Evolutionary conservation across 2,888 invertebrate genomes (phyloP), one percentile per base, ranked within the genome.

Genomic region (Papilio protenor): DNA sequence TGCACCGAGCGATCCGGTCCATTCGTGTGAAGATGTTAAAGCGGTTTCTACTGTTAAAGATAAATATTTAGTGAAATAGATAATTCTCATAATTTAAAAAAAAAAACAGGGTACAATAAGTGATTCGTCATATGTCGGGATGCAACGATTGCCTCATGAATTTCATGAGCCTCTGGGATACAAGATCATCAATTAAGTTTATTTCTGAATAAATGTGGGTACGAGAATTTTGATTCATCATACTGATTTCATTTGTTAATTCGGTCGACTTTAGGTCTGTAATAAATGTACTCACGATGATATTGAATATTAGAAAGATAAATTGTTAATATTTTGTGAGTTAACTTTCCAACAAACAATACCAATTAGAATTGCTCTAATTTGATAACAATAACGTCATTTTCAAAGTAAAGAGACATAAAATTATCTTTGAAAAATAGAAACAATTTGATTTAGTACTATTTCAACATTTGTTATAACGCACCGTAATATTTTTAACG

Each of bases 161-260:
- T 73, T 74, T 77, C 74, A 77, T 75, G 70, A 77, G 77, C 59
- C 61, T 10, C 71, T 71, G 52, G 18, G 55, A 73, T 57, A 49
- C 71, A 59, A 70, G 70, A 70, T 77, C 71, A 74, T 77, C 74
- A 61, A 77, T 77, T 75, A 71, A 52, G 16, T 74, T 77, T 75
- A 77, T 77, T 77, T 77, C 27, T 33, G 55, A 77, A 45, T 71
- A 47, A 33, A 57, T n/a, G 52, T 64, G n/a, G 21, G 33, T 18
- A 18, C 18, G 40, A 40, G 23, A 76, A 69, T 71, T 66, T 52
- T 52, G 55, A 73, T 27, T 55, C 45, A 61, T 72, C 45, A 40
- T 47, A 64, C 57, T 70, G 27, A 74, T 70, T 77, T 74, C 70
- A 61, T 77, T 77, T 61, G n/a, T 47, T n/a, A 49, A 55, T 16